Percentiles rank a stretch among this genome's conserved stretches.
phyloP scores from a whole-genome alignment of 2,797 vertebrate species.

The Anomalospiza imberbis region DNA sequence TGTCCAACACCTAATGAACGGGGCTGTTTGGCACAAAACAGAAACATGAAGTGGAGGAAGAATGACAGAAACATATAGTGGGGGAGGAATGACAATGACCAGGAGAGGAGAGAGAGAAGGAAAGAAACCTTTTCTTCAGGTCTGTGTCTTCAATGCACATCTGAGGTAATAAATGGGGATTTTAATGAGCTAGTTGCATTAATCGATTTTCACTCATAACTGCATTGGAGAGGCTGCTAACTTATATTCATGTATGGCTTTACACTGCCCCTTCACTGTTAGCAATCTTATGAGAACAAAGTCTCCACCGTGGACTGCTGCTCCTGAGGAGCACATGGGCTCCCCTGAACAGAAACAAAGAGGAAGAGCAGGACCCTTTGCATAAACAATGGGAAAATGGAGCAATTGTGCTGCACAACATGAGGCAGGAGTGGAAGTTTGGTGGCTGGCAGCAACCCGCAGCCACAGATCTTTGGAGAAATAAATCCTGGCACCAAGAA shows the following conservation, averaged over 20 bases:
- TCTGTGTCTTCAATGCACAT: conserved; percentile 21
- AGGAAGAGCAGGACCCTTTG: not conserved
- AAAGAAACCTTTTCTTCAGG: not conserved
- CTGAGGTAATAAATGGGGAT: conserved; percentile 31
- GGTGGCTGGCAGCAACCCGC: not conserved
- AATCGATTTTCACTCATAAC: conserved; percentile 47
- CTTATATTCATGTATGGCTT: not conserved
- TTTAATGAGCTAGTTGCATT: conserved; percentile 46
- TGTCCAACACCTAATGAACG: not conserved
- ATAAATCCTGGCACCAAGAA: not conserved
- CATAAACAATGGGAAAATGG: not conserved
- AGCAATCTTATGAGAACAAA: not conserved
- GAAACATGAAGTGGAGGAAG: not conserved
- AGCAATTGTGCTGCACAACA: not conserved
- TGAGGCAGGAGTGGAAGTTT: not conserved
- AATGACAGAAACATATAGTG: not conserved
- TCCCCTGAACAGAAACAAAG: not conserved
- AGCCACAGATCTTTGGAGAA: not conserved
- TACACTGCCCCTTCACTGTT: not conserved
- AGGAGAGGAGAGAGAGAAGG: not conserved
- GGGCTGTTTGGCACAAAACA: not conserved
- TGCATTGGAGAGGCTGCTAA: conserved; percentile 23
- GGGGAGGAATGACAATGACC: not conserved
- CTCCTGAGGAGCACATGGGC: not conserved
- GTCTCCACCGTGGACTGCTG: not conserved